phyloP scores from a whole-genome alignment of 2,797 vertebrate genomes.

The Siniperca obscura region DNA sequence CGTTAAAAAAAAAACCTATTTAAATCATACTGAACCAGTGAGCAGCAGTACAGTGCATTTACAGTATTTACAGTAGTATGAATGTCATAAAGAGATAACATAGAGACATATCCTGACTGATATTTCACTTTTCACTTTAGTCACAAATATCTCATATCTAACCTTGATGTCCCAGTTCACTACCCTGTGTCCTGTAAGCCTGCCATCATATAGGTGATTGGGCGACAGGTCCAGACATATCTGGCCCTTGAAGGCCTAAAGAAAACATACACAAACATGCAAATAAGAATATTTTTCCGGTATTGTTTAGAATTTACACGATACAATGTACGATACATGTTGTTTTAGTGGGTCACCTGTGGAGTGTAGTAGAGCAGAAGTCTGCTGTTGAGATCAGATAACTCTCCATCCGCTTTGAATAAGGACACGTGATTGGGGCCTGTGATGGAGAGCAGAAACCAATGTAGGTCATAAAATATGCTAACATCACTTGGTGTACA shows the following conservation, averaged over 20 bases:
- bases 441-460: constrained; percentile 64
- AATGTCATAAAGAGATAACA: neutral
- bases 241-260: constrained; percentile 94
- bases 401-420: constrained; percentile 91
- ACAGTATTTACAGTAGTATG: neutral
- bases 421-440: constrained; percentile 92
- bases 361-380: constrained; percentile 97
- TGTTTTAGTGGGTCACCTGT: constrained; percentile 85
- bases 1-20: constrained; percentile 4
- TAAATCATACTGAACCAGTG: neutral
- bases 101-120: neutral
- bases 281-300: neutral
- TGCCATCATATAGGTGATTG: constrained; percentile 90
- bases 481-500: constrained; percentile 24
- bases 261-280: constrained; percentile 12
- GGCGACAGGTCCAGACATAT: constrained; percentile 96
- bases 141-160: constrained; percentile 20
- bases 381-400: constrained; percentile 90
- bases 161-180: constrained; percentile 98
- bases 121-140: neutral
- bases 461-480: constrained; percentile 42
- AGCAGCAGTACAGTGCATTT: neutral
- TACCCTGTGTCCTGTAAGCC: constrained; percentile 94
- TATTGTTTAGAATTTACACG: constrained; percentile 5
- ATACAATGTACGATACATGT: neutral